Evolutionary conservation across 2,797 vertebrate genomes (phyloP).

Genomic region (Cynopterus sphinx): DNA sequence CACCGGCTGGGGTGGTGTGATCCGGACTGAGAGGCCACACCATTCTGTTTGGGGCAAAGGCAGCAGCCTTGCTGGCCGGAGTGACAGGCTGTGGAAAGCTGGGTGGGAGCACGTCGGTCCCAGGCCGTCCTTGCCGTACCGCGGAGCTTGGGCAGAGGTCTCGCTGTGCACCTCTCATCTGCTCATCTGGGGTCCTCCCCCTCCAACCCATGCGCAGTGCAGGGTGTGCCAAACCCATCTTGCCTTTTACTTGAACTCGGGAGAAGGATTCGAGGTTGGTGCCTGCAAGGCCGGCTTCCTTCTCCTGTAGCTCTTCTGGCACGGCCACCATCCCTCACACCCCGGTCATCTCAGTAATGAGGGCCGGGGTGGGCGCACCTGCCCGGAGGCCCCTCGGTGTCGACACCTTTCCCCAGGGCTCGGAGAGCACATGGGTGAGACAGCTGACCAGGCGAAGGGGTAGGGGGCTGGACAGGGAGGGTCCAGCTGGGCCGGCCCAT

Average conservation of each 20-base stretch:
- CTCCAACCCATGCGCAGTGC: slow-evolving; percentile 73
- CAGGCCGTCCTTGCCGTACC: neutral
- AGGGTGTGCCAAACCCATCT: slow-evolving; percentile 77
- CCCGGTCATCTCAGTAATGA: neutral
- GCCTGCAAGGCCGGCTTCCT: slow-evolving; percentile 72
- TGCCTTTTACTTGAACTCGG: slow-evolving; percentile 78
- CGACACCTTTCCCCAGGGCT: neutral
- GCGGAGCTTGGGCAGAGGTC: neutral
- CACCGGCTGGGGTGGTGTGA: neutral
- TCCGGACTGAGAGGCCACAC: neutral
- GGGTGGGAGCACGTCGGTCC: accelerated
- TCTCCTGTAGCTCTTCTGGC: slow-evolving; percentile 38
- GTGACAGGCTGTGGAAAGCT: neutral
- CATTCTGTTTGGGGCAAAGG: neutral
- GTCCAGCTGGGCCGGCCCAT: slow-evolving; percentile 67
- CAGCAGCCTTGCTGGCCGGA: neutral
- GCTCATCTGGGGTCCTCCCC: slow-evolving; percentile 29
- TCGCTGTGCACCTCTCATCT: neutral
- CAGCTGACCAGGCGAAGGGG: neutral
- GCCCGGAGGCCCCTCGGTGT: neutral
- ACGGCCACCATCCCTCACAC: neutral
- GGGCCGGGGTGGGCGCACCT: neutral
- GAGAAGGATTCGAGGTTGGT: slow-evolving; percentile 79
- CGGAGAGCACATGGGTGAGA: neutral
- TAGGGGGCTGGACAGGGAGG: slow-evolving; percentile 5